Percentiles rank a stretch among this genome's conserved stretches.
Conservation (phyloP, 2,888 invertebrate species). For the Hermaeophaga mercurialis region DNA sequence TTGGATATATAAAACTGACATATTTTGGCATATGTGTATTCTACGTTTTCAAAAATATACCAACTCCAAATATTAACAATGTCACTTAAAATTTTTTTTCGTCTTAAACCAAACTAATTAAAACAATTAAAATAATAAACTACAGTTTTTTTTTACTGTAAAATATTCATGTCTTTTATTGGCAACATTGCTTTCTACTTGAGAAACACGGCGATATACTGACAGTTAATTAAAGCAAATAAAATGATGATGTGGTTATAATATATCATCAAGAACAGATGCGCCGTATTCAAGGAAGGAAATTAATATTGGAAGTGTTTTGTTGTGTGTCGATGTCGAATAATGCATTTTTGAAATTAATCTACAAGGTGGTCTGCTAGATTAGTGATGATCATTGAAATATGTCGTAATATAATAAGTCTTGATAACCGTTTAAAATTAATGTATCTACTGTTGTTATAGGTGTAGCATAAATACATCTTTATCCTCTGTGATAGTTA, state of each 20-base stretch:
- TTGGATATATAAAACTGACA: no score
- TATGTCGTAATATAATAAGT: constrained; percentile 5
- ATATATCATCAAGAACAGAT: constrained; percentile 33
- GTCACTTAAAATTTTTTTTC: no score
- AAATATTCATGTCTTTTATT: no score
- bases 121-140: no score
- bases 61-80: no score
- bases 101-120: no score
- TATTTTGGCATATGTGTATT: no score
- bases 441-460: constrained; percentile 2
- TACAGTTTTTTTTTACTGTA: no score
- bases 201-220: constrained; percentile 19
- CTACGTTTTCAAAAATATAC: no score
- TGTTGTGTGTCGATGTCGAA: constrained; percentile 17
- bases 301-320: constrained; percentile 30
- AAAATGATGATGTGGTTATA: constrained; percentile 24
- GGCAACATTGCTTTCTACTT: constrained; percentile 12
- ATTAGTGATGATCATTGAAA: constrained; percentile 11
- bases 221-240: constrained; percentile 34
- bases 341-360: constrained; percentile 25
- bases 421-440: constrained; percentile 20
- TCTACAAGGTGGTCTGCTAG: constrained; percentile 14
- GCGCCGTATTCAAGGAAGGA: constrained; percentile 21
- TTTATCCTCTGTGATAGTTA: neutral
- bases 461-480: neutral